Evolutionary conservation across 2,113 vertebrate species (phyloP).

Genomic region (Ctenomys sociabilis): DNA sequence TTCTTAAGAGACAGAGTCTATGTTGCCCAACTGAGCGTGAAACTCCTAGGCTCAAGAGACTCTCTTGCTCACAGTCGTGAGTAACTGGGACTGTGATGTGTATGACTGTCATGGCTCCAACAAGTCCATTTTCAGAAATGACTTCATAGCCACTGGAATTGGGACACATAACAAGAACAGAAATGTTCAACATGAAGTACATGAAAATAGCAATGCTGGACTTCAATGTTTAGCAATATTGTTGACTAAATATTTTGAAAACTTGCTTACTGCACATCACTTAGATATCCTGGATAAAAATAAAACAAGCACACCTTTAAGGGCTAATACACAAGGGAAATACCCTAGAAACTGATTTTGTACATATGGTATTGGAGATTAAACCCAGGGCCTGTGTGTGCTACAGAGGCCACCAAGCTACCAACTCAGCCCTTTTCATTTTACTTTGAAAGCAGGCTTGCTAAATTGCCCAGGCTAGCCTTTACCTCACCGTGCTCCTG

Average conservation of each 20-base stretch:
- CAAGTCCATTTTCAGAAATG: background rate
- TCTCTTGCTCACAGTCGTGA: background rate
- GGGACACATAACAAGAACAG: background rate
- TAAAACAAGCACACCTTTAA: background rate
- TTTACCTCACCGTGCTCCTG: background rate
- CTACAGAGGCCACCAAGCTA: background rate
- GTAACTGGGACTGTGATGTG: background rate
- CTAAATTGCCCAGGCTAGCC: background rate
- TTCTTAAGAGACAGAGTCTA: background rate
- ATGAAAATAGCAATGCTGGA: background rate
- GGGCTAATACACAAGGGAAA: background rate
- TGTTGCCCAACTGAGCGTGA: background rate
- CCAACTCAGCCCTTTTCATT: background rate
- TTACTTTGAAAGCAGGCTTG: background rate
- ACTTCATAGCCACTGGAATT: background rate
- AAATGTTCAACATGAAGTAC: constrained; percentile 26
- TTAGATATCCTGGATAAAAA: constrained; percentile 1
- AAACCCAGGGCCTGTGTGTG: background rate
- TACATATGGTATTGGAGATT: background rate
- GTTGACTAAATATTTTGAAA: background rate
- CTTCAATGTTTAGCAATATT: background rate
- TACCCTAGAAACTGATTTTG: background rate
- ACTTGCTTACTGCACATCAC: background rate
- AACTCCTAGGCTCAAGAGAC: background rate
- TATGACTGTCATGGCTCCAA: background rate